Conservation (phyloP, 2,888 invertebrate species). For the Willowsia nigromaculata region DNA sequence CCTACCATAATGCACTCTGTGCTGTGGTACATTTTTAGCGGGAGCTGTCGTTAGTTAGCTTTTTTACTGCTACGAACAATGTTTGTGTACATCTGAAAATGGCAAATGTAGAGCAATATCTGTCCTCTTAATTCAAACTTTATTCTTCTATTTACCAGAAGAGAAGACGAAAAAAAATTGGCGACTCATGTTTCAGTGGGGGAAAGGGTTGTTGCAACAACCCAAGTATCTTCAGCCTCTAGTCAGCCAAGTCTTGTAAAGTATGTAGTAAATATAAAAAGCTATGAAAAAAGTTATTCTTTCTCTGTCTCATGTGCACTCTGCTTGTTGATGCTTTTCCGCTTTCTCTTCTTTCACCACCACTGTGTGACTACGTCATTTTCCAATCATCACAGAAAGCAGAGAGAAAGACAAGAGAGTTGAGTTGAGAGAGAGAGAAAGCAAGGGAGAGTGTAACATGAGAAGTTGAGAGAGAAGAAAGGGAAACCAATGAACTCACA, state of each 20-base stretch:
- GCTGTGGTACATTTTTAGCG: background rate
- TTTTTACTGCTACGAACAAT: background rate
- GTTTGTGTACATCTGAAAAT: conserved; percentile 42
- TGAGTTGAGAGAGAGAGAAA: conserved; percentile 21
- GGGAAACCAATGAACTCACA: conserved; percentile 58
- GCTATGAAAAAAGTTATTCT: background rate
- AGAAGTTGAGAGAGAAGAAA: conserved; percentile 28
- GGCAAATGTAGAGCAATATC: conserved; percentile 58
- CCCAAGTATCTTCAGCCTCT: background rate
- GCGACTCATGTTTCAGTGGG: conserved; percentile 55
- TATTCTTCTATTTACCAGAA: conserved; percentile 57
- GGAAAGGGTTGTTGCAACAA: background rate
- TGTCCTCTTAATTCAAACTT: conserved; percentile 67
- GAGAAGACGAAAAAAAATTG: conserved; percentile 4
- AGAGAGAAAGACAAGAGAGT: background rate
- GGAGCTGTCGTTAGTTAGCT: conserved; percentile 5
- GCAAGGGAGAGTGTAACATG: conserved; percentile 40
- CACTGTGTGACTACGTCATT: conserved; percentile 34
- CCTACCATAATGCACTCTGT: background rate
- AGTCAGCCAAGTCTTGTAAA: conserved; percentile 9
- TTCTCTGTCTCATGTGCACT: conserved; percentile 8
- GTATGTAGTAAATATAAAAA: conserved; percentile 39
- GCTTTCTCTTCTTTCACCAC: conserved; percentile 5
- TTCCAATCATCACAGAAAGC: conserved; percentile 41
- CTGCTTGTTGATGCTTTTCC: background rate